Percentiles rank a stretch among this genome's conserved stretches.
Evolutionary conservation across 2,113 vertebrate genomes (phyloP).

Genomic region (Strix uralensis): DNA sequence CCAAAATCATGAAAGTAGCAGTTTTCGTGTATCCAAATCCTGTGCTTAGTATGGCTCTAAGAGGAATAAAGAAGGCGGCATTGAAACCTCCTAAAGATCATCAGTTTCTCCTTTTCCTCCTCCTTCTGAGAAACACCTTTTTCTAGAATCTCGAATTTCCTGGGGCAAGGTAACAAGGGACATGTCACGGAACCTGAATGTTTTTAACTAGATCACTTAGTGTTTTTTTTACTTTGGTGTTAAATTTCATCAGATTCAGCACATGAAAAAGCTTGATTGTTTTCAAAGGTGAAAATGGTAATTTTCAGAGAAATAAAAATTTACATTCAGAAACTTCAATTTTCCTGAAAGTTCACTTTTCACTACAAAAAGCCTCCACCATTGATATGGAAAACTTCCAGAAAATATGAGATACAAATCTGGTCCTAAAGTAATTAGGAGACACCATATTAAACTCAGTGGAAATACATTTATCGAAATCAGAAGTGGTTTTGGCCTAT

Average conservation of each 20-base stretch:
- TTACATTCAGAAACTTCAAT: neutral
- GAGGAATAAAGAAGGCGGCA: neutral
- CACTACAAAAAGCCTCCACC: neutral
- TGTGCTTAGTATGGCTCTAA: neutral
- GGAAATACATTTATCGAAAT: neutral
- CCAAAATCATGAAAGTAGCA: neutral
- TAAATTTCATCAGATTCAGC: neutral
- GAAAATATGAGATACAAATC: neutral
- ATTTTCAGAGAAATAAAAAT: neutral
- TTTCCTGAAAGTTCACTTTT: neutral
- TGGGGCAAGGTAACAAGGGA: neutral
- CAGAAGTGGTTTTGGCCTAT: neutral
- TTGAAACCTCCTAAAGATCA: neutral
- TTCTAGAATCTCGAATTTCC: neutral
- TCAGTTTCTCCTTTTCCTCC: neutral
- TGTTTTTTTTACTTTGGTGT: neutral
- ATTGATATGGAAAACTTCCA: neutral
- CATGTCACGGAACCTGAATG: accelerated
- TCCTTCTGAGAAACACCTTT: neutral
- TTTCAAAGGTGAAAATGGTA: neutral
- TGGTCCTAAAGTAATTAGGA: neutral
- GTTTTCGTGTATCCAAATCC: neutral
- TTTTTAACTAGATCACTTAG: neutral
- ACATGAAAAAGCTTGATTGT: neutral
- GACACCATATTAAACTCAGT: accelerated